Evolutionary conservation across 2,113 vertebrate genomes (phyloP).

Genomic region (Paralichthys olivaceus): DNA sequence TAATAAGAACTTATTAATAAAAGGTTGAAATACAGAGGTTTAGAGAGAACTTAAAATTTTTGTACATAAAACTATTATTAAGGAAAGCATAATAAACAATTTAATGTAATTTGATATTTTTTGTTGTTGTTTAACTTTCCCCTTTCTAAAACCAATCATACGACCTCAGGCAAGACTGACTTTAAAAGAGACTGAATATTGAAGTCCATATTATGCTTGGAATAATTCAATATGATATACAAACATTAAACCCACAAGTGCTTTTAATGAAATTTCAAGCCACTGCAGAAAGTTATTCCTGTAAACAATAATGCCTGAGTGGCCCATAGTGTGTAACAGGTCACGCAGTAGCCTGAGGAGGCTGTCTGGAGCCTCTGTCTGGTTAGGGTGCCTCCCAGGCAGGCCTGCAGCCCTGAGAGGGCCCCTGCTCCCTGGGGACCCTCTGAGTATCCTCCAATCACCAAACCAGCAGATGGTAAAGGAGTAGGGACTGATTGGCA

Average conservation of each 20-base stretch:
- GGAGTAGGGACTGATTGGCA: constrained; percentile 41
- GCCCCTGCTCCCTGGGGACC: constrained; percentile 52
- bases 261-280: not conserved
- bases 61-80: too few relatives aligned
- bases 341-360: constrained; percentile 46
- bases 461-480: constrained; percentile 61
- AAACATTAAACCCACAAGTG: not conserved
- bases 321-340: constrained; percentile 19
- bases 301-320: constrained; percentile 3
- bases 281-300: not conserved
- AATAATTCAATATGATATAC: not conserved
- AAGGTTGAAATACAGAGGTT: not conserved
- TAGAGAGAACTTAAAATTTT: not conserved
- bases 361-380: constrained; percentile 65
- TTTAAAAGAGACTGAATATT: not conserved
- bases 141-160: not conserved
- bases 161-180: not conserved
- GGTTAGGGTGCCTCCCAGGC: constrained; percentile 45
- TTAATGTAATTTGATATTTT: not conserved
- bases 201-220: not conserved
- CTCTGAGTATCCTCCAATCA: constrained; percentile 44
- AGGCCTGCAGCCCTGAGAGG: constrained; percentile 50
- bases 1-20: too few relatives aligned
- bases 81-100: not conserved
- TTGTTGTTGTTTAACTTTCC: not conserved